Percentiles rank a stretch among this genome's conserved stretches.
phyloP scores from a whole-genome alignment of 2,113 vertebrate species.

The Psophia crepitans region DNA sequence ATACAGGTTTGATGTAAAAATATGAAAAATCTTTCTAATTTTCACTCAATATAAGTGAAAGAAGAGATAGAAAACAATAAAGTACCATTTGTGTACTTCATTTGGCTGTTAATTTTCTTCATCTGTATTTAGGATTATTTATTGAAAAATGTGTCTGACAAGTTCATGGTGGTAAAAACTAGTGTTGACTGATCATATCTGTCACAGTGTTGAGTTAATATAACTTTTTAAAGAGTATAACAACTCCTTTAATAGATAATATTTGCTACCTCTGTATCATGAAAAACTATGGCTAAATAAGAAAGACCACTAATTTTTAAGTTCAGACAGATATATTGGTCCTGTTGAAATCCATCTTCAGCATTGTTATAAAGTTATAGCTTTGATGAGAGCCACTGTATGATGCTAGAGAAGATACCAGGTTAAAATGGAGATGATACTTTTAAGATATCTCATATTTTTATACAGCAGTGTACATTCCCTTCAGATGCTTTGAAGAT shows the following conservation, averaged over 20 bases:
- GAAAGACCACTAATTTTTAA: neutral
- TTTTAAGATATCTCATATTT: neutral
- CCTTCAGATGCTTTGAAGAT: neutral
- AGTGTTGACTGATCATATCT: neutral
- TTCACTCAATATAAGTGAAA: neutral
- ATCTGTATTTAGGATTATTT: neutral
- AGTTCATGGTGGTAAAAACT: neutral
- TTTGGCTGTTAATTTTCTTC: neutral
- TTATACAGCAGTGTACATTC: neutral
- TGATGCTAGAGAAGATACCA: neutral
- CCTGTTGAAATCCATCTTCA: neutral
- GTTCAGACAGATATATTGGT: neutral
- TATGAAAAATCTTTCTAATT: neutral
- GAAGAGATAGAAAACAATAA: neutral
- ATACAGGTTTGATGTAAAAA: neutral
- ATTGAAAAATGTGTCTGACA: neutral
- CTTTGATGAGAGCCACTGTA: neutral
- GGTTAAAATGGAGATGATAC: neutral
- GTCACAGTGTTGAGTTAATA: neutral
- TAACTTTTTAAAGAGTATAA: neutral
- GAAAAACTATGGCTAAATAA: neutral
- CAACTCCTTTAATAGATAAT: neutral
- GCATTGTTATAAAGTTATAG: neutral
- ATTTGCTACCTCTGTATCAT: neutral
- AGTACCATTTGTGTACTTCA: neutral